Evolutionary conservation across 2,888 invertebrate genomes (phyloP), one percentile per base, ranked within the genome.

Genomic region (Cephus sareptanus): DNA sequence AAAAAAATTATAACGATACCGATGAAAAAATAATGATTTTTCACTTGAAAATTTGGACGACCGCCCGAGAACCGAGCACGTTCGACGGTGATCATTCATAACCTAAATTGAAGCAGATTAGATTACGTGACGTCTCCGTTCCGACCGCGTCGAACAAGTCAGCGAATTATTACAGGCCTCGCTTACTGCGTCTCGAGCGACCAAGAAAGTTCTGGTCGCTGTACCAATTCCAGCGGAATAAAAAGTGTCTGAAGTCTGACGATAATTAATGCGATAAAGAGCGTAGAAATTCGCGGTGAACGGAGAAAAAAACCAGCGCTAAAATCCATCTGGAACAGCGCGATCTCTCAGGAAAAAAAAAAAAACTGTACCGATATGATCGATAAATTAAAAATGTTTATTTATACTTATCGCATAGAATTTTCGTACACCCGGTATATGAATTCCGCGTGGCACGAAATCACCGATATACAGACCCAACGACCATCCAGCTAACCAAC

Each of bases 401-500:
- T 23, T 37, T 15, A 37, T 23, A 23, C 23, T 9, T 1, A 6
- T 23, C 23, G 23, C 2, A 23, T 1, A 9, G 0, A 23, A 23
- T 9, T 56, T 23, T 0, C 0, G 23, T 23, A 56, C 56, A 56
- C 23, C 56, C 56, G 23, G 23, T 56, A 56, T 56, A 56, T 23
- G 56, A 56, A 56, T 56, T 56, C 56, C 56, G 23, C 9, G 23
- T 56, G 23, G 56, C 56, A 23, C 23, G 56, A 56, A 23, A 23
- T 56, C 56, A 23, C 56, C 56, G 56, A 23, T 56, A 56, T 13
- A 80, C 83, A 83, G 83, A 85, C 77, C 83, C 33, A 35, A 30
- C 30, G 77, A 77, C 76, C 76, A 76, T 83, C 84, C 83, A 83
- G 83, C 81, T 82, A 85, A 86, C 83, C 87, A 86, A 89, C 83